A percentile compares a stretch with the other conserved stretches of the same genome.
phyloP scores from a whole-genome alignment of 2,797 vertebrate species.

The Holocentrus rufus region DNA sequence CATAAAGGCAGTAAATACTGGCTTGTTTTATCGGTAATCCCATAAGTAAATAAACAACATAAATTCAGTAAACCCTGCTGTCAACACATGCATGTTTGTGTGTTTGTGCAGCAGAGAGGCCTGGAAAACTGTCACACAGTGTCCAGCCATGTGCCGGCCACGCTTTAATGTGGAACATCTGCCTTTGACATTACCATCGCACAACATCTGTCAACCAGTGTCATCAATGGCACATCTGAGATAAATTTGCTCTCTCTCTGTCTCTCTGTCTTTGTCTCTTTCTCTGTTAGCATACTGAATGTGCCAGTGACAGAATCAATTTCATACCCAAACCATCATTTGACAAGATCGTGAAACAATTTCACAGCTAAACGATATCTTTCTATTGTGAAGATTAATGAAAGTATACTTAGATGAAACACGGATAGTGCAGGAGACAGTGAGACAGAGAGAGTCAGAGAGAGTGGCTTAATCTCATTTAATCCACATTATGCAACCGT shows the following conservation, averaged over 20 bases:
- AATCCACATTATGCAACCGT: constrained; percentile 35
- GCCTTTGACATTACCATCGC: constrained; percentile 57
- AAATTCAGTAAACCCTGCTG: no score
- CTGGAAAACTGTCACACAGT: constrained; percentile 35
- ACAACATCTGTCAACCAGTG: constrained; percentile 28
- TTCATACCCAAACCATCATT: constrained; percentile 46
- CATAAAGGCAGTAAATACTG: no score
- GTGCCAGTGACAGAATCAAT: constrained; percentile 32
- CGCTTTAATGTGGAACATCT: constrained; percentile 68
- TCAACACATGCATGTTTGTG: background rate
- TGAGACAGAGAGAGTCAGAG: background rate
- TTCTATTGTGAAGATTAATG: constrained; percentile 26
- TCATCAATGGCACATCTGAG: constrained; percentile 26
- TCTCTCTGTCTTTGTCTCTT: background rate
- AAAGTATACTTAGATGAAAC: constrained; percentile 27
- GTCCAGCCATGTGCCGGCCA: constrained; percentile 48
- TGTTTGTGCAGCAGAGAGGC: constrained; percentile 42
- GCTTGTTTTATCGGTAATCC: no score
- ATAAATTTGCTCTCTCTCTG: background rate
- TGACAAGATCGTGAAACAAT: constrained; percentile 51
- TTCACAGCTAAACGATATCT: constrained; percentile 45
- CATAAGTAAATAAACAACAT: no score
- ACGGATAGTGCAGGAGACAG: background rate
- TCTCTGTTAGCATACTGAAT: background rate
- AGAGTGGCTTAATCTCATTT: constrained; percentile 11